These are phyloP conservation scores for Sebastes steindachneri DNA, from an alignment of 2,797 vertebrate genomes.

Conservation along the genomic window DNA sequence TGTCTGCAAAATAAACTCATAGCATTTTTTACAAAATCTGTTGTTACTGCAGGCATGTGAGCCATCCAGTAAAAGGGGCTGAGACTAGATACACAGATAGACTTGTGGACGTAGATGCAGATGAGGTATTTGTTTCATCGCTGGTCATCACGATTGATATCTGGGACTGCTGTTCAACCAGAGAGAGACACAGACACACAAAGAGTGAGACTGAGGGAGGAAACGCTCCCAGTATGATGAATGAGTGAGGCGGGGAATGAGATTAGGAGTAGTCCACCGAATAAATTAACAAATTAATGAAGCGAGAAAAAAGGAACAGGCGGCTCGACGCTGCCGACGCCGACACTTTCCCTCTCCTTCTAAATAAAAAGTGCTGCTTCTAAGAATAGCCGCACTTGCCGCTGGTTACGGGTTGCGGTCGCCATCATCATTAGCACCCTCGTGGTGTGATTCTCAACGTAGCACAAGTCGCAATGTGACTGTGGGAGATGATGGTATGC, in stretches of 20 bases:
- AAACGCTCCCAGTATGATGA: conserved; percentile 52
- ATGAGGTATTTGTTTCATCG: conserved; percentile 25
- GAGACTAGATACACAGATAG: not conserved
- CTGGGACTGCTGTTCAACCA: conserved; percentile 7
- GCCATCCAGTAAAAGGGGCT: not conserved
- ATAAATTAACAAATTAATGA: conserved; percentile 79
- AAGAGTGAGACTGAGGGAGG: conserved; percentile 11
- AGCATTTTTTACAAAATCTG: not conserved
- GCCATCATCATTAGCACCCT: conserved; percentile 69
- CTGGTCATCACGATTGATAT: conserved; percentile 18
- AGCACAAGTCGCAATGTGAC: conserved; percentile 46
- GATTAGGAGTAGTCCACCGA: conserved; percentile 67
- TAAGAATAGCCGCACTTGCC: conserved; percentile 67
- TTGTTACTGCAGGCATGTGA: not conserved
- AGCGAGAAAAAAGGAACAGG: conserved; percentile 58
- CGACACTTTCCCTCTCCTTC: conserved; percentile 48
- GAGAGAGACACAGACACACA: not conserved
- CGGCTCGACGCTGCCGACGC: conserved; percentile 39
- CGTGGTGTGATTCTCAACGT: conserved; percentile 54
- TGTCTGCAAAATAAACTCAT: conserved; percentile 8
- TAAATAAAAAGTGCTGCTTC: conserved; percentile 66
- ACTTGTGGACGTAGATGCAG: conserved; percentile 1
- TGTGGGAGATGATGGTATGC: conserved; percentile 30
- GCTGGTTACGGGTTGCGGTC: conserved; percentile 54
- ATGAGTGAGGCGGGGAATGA: conserved; percentile 55